A percentile compares a stretch with the other conserved stretches of the same genome.
Conservation (phyloP, 2,888 invertebrate species). For the Drosophila koepferae region DNA sequence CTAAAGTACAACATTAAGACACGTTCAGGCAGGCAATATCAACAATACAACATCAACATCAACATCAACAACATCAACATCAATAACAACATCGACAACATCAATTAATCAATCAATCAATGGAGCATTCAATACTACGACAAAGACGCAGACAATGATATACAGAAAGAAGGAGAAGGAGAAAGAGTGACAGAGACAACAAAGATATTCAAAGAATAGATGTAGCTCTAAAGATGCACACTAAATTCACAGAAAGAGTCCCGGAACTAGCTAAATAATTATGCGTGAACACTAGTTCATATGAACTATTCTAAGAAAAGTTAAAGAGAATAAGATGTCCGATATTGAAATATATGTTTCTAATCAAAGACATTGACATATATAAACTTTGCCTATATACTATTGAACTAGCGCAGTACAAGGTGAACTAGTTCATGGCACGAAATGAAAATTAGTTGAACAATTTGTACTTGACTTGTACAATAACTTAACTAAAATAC, state of each 20-base stretch:
- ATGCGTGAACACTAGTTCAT: background rate
- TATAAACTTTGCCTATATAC: background rate
- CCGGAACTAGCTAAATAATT: background rate
- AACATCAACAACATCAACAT: conserved; percentile 21
- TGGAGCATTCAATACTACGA: conserved; percentile 18
- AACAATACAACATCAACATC: conserved; percentile 16
- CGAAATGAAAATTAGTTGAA: background rate
- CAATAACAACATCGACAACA: conserved; percentile 1
- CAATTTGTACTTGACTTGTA: background rate
- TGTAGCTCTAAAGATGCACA: conserved; percentile 23
- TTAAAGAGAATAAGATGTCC: background rate
- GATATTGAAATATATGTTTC: background rate
- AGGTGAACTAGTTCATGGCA: background rate
- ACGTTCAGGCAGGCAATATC: conserved; percentile 19
- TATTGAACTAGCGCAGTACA: background rate
- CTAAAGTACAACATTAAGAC: conserved; percentile 6
- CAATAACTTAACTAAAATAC: background rate
- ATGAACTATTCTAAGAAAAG: background rate
- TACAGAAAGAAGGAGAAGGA: background rate
- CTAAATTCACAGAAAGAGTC: background rate
- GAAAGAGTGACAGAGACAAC: conserved; percentile 22
- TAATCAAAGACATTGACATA: background rate
- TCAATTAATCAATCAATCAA: conserved; percentile 18
- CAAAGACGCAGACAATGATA: conserved; percentile 12
- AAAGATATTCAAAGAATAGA: conserved; percentile 12